A percentile compares a stretch with the other conserved stretches of the same genome.
Evolutionary conservation across 2,797 vertebrate species (phyloP).

Genomic region (Karalla daura): DNA sequence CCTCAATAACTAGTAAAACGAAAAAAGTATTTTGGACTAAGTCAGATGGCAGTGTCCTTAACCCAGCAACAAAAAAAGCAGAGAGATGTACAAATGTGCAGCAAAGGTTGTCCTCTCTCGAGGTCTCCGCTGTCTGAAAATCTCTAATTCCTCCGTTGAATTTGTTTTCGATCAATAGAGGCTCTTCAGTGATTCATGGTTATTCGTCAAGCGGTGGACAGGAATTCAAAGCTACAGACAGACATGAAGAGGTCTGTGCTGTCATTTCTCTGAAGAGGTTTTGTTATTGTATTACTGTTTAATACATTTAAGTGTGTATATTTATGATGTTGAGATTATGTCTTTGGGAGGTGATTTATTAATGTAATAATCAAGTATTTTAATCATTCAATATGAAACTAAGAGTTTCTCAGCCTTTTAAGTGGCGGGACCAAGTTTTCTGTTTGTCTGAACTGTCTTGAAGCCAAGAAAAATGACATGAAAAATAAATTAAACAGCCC

Average conservation of each 20-base stretch:
- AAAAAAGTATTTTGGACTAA: not conserved
- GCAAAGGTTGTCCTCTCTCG: not conserved
- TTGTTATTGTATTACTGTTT: conserved; percentile 4
- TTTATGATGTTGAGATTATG: not conserved
- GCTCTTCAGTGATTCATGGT: not conserved
- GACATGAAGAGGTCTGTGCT: not conserved
- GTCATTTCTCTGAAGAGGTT: not conserved
- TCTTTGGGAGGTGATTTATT: not conserved
- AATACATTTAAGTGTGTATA: not conserved
- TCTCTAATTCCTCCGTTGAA: not conserved
- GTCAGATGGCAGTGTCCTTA: not conserved
- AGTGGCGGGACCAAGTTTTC: not conserved
- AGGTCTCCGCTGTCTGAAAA: too few species aligned
- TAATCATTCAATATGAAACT: not conserved
- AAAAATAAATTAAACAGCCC: not conserved
- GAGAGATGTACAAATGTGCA: not conserved
- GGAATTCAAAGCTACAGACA: not conserved
- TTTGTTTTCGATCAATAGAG: not conserved
- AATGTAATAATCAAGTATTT: not conserved
- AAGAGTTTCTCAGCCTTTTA: conserved; percentile 34
- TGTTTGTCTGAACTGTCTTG: not conserved
- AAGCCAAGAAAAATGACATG: not conserved
- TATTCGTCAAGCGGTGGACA: not conserved
- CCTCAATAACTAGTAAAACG: not conserved
- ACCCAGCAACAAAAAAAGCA: not conserved